phyloP scores from a whole-genome alignment of 2,888 invertebrate species.

The Harpalus rubripes region DNA sequence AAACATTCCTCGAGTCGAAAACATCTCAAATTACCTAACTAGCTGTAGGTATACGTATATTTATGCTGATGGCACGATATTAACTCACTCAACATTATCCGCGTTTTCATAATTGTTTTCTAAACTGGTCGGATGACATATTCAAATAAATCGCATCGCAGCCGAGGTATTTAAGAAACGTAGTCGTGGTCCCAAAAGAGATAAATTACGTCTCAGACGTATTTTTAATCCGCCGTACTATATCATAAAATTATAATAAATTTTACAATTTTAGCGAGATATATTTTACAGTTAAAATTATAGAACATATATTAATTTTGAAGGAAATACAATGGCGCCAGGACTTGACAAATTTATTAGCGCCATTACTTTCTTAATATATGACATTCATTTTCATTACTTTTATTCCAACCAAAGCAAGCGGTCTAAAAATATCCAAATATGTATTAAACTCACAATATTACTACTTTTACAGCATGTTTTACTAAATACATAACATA shows the following conservation, averaged over 20 bases:
- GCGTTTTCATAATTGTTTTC: slow-evolving; percentile 40
- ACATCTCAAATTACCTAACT: slow-evolving; percentile 34
- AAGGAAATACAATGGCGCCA: slow-evolving; percentile 30
- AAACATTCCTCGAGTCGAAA: slow-evolving; percentile 4
- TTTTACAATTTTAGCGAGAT: slow-evolving; percentile 11
- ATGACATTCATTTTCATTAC: slow-evolving; percentile 13
- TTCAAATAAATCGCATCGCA: slow-evolving; percentile 27
- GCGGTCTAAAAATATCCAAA: background rate
- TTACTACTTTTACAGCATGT: background rate
- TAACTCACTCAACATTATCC: slow-evolving; percentile 44
- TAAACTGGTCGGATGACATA: slow-evolving; percentile 42
- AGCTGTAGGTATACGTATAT: slow-evolving; percentile 9
- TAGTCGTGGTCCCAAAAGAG: background rate
- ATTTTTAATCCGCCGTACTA: slow-evolving; percentile 21
- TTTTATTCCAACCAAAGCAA: background rate
- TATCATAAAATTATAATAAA: slow-evolving; percentile 40
- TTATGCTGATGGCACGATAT: slow-evolving; percentile 36
- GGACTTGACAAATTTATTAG: background rate
- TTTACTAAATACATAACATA: too few species aligned
- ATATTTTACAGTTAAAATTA: slow-evolving; percentile 26
- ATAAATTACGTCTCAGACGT: slow-evolving; percentile 22
- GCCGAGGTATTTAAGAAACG: slow-evolving; percentile 41
- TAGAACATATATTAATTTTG: slow-evolving; percentile 15
- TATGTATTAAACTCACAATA: background rate
- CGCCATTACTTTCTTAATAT: slow-evolving; percentile 15